phyloP scores from a whole-genome alignment of 2,888 invertebrate species.

The Cephus runcator region DNA sequence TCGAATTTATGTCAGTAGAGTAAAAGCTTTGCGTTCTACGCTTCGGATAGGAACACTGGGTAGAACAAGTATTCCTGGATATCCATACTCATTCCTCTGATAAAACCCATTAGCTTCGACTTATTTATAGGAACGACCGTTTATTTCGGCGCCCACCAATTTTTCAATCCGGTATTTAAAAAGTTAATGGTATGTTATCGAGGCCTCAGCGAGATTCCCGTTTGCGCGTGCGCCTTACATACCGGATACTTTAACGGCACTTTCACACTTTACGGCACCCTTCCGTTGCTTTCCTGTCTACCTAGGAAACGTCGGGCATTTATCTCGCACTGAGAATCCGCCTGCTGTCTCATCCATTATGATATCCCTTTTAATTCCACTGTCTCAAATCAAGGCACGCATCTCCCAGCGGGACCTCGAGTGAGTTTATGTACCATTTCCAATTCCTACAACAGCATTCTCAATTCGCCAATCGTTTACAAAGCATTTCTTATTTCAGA shows the following conservation, averaged over 20 bases:
- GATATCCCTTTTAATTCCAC: constrained; percentile 8
- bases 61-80: background rate
- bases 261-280: constrained; percentile 31
- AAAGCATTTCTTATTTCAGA: background rate
- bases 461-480: background rate
- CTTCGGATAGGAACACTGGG: background rate
- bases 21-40: constrained; percentile 30
- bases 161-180: constrained; percentile 42
- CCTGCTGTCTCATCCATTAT: background rate
- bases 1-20: constrained; percentile 46
- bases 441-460: background rate
- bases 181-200: constrained; percentile 40
- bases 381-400: background rate
- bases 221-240: constrained; percentile 21
- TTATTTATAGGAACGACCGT: constrained; percentile 53
- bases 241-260: constrained; percentile 30
- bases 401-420: background rate
- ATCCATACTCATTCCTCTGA: constrained; percentile 34
- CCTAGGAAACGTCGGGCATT: background rate
- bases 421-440: background rate
- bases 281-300: constrained; percentile 17
- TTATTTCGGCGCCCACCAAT: constrained; percentile 51
- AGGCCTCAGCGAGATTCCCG: background rate
- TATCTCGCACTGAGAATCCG: background rate
- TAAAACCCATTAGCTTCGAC: constrained; percentile 56